Percentiles rank a stretch among this genome's conserved stretches.
These are phyloP conservation scores for Mormyrops boulengeri DNA, from an alignment of 2,797 vertebrate genomes.

Conservation along the genomic window DNA sequence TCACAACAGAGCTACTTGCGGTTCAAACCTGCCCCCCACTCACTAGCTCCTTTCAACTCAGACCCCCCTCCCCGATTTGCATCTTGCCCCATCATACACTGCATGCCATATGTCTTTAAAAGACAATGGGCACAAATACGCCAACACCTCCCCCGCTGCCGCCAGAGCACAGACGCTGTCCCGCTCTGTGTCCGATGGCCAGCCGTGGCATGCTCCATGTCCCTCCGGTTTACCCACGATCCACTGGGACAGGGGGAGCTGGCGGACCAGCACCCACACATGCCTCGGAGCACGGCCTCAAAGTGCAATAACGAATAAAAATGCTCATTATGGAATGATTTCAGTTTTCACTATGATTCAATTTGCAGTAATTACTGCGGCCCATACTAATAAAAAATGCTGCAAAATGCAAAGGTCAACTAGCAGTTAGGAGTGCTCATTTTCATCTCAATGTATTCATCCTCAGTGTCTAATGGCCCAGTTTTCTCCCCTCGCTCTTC, in stretches of 20 bases:
- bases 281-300: slow-evolving; percentile 42
- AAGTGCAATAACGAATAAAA: slow-evolving; percentile 79
- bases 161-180: slow-evolving; percentile 3
- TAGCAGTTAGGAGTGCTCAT: slow-evolving; percentile 94
- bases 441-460: slow-evolving; percentile 99
- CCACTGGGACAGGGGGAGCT: slow-evolving; percentile 6
- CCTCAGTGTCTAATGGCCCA: slow-evolving; percentile 94
- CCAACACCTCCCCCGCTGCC: slow-evolving; percentile 19
- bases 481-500: slow-evolving; percentile 92
- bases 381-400: slow-evolving; percentile 88
- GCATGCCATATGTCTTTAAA: slow-evolving; percentile 50
- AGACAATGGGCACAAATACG: slow-evolving; percentile 47
- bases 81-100: slow-evolving; percentile 46
- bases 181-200: slow-evolving; percentile 9
- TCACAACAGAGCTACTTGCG: neutral
- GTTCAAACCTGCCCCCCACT: slow-evolving; percentile 38
- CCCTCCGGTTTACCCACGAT: neutral
- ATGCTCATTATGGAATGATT: slow-evolving; percentile 89
- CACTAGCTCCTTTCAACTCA: slow-evolving; percentile 47
- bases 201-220: neutral
- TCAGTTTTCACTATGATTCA: slow-evolving; percentile 89
- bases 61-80: slow-evolving; percentile 47
- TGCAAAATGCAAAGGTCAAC: slow-evolving; percentile 96
- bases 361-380: slow-evolving; percentile 91
- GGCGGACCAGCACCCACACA: slow-evolving; percentile 8